These are phyloP conservation scores for Neolamprologus hecqui DNA, from an alignment of 2,113 vertebrate species.

Conservation along the genomic window DNA sequence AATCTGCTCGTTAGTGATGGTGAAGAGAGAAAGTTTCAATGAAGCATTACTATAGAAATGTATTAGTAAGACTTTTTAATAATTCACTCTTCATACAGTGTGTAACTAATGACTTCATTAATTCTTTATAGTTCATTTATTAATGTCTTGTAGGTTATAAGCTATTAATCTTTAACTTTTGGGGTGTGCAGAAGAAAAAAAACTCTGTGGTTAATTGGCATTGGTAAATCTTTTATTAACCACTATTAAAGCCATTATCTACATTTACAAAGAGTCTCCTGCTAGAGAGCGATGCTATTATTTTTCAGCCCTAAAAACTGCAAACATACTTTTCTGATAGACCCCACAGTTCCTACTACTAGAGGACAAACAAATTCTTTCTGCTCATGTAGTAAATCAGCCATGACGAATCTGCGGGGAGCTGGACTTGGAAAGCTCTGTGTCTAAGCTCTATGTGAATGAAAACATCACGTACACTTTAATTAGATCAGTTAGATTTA, in stretches of 20 bases:
- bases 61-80: not conserved
- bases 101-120: not conserved
- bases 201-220: not conserved
- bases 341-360: not conserved
- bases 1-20: not conserved
- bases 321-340: not conserved
- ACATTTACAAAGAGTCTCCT: not conserved
- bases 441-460: not conserved
- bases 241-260: not conserved
- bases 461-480: constrained; percentile 32
- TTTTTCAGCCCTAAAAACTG: not conserved
- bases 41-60: not conserved
- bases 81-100: not conserved
- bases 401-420: not conserved
- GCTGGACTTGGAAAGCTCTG: not conserved
- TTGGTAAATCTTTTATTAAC: not conserved
- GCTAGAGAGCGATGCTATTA: not conserved
- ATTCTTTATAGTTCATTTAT: not conserved
- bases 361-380: not conserved
- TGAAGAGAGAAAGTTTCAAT: not conserved
- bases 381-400: constrained; percentile 12
- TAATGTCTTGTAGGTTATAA: not conserved
- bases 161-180: not conserved
- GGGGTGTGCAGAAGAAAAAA: not conserved
- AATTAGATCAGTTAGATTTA: constrained; percentile 43